Base-by-base conservation (phyloP, 37 sponge, comb jelly and placozoan species). In the Bolinopsis microptera region DNA sequence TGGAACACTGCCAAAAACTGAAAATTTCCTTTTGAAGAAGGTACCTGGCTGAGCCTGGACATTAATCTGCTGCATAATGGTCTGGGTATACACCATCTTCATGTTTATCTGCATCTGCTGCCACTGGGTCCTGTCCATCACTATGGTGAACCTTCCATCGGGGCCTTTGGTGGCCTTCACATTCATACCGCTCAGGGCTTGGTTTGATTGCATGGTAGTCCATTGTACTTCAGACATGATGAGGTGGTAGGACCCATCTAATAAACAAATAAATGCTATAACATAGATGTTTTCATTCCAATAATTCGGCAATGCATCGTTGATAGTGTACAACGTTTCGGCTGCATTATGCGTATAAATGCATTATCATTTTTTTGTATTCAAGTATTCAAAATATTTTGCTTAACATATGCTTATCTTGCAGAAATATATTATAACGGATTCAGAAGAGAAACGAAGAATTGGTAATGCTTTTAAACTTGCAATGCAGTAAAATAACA, bases 191-290 rank as follows among this genome's bases (percentile, higher is more conserved):
- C 32, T 31, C 80, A 77, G 27, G 34, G 80, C 80, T 32, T 27
- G 80, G 32, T 34, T 77, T 32, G 80, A 77, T 77, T 77, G 27
- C 80, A 77, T 77, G 1, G 80, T 36, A 21, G 1, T 32, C 80
- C 35, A 77, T 35, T 77, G 80, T 3, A 16, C 80, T 1, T 27
- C 33, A 13, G 80, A 32, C 0, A 77, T 34, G 21, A 77, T 32
- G 32, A 77, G 80, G 1, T 77, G 80, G 61, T 18, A 48, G 9
- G 13, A 18, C 61, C 61, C 61, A 13, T 48, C 61, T 48, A 48
- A 18, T 48, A 48, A 48, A 48, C 61, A 48, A 48, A 48, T 48
- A 13, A 48, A 13, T 48, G 61, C 61, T 48, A 13, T 48, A n/a
- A n/a, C n/a, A n/a, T n/a, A n/a, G n/a, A n/a, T n/a, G n/a, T n/a